These are phyloP conservation scores for Esox lucius DNA, from an alignment of 2,797 vertebrate species.

Conservation along the genomic window DNA sequence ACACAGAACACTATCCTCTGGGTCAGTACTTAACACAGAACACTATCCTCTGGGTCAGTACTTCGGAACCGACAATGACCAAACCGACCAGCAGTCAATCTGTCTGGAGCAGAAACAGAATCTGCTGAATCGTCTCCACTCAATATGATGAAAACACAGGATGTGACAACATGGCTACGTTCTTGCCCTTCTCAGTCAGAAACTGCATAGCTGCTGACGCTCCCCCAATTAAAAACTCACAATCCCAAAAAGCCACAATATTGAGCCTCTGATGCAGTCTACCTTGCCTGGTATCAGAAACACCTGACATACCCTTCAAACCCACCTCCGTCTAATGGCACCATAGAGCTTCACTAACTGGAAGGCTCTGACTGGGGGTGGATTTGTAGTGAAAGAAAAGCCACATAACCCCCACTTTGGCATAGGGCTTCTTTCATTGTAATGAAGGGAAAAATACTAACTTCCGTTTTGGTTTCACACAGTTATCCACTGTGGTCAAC, in stretches of 20 bases:
- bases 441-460: no score
- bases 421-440: no score
- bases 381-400: neutral
- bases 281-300: constrained; percentile 33
- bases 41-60: no score
- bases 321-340: constrained; percentile 29
- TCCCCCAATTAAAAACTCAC: neutral
- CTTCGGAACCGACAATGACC: no score
- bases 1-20: no score
- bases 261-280: constrained; percentile 1
- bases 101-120: no score
- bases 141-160: neutral
- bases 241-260: neutral
- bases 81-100: no score
- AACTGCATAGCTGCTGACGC: neutral
- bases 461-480: no score
- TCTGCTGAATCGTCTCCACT: neutral
- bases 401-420: neutral
- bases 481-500: no score
- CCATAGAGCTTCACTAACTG: constrained; percentile 3
- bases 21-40: no score
- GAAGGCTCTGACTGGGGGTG: neutral
- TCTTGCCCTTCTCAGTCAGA: constrained; percentile 5
- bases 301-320: constrained; percentile 47
- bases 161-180: neutral